Evolutionary conservation across 2,888 invertebrate species (phyloP).

Genomic region (Sarcophaga rosellei): DNA sequence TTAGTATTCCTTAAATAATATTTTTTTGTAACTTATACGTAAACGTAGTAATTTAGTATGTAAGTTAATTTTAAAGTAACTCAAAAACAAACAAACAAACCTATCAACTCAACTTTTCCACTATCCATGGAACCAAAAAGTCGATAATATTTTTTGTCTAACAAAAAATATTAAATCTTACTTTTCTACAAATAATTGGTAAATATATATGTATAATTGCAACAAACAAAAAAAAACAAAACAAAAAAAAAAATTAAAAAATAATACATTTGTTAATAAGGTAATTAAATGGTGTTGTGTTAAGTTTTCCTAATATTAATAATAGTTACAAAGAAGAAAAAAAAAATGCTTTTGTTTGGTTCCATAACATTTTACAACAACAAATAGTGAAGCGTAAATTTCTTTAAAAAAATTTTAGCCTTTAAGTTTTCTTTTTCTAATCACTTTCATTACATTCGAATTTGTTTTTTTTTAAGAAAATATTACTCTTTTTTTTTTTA

Average conservation of each 20-base stretch:
- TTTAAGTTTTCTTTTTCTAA: not conserved
- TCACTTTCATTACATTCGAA: not conserved
- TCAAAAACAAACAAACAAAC: not conserved
- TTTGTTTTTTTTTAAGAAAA: not conserved
- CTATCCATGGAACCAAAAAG: slow-evolving; percentile 45
- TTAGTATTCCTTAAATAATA: not conserved
- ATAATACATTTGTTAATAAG: not conserved
- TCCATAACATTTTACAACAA: slow-evolving; percentile 63
- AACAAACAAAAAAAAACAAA: too few relatives aligned
- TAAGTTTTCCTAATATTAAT: slow-evolving; percentile 23
- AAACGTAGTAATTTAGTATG: not conserved
- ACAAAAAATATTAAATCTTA: slow-evolving; percentile 19
- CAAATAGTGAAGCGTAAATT: slow-evolving; percentile 18
- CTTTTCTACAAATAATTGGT: slow-evolving; percentile 48
- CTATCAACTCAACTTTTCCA: slow-evolving; percentile 17
- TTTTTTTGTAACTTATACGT: not conserved
- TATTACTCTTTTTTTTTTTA: not conserved
- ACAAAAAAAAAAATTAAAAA: not conserved
- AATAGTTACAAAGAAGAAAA: not conserved
- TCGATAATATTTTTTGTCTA: not conserved
- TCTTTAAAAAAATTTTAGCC: not conserved
- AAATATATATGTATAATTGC: slow-evolving; percentile 38
- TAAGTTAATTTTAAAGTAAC: slow-evolving; percentile 28
- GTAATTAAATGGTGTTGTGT: not conserved
- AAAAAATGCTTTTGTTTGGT: slow-evolving; percentile 58